A percentile compares a stretch with the other conserved stretches of the same genome.
Conservation (phyloP, 2,797 vertebrate genomes). For the Poecilia picta region DNA sequence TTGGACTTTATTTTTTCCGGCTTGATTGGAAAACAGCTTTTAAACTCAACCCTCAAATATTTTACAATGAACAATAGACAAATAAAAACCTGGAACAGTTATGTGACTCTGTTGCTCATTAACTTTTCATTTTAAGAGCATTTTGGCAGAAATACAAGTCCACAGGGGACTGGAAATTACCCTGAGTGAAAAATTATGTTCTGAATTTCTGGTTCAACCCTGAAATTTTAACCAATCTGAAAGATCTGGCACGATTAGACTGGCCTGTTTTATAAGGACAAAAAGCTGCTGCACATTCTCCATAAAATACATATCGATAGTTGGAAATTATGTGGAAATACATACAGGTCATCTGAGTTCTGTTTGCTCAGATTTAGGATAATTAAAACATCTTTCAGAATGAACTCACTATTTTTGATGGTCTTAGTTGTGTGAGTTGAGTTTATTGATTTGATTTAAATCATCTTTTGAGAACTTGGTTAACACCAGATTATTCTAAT, state of each 20-base stretch:
- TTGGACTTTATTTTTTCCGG: slow-evolving; percentile 41
- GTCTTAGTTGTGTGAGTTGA: not conserved
- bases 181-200: slow-evolving; percentile 55
- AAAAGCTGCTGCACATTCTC: slow-evolving; percentile 13
- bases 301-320: not conserved
- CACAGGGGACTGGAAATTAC: slow-evolving; percentile 55
- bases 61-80: slow-evolving; percentile 26
- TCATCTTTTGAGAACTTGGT: not conserved
- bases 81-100: slow-evolving; percentile 34
- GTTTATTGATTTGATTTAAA: not conserved
- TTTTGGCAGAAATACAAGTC: slow-evolving; percentile 41
- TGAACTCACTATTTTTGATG: not conserved
- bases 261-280: slow-evolving; percentile 11
- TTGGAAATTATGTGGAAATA: not conserved
- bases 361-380: not conserved
- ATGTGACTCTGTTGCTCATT: slow-evolving; percentile 46
- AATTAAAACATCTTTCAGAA: slow-evolving; percentile 1
- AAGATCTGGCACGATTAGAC: slow-evolving; percentile 17
- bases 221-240: slow-evolving; percentile 27
- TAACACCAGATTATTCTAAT: not conserved
- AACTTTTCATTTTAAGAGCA: slow-evolving; percentile 47
- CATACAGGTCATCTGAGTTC: not conserved
- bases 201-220: slow-evolving; percentile 52
- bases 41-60: slow-evolving; percentile 32
- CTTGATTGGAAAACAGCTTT: slow-evolving; percentile 45